These are phyloP conservation scores for Octomys mimax DNA, from an alignment of 2,797 vertebrate species.

Conservation along the genomic window DNA sequence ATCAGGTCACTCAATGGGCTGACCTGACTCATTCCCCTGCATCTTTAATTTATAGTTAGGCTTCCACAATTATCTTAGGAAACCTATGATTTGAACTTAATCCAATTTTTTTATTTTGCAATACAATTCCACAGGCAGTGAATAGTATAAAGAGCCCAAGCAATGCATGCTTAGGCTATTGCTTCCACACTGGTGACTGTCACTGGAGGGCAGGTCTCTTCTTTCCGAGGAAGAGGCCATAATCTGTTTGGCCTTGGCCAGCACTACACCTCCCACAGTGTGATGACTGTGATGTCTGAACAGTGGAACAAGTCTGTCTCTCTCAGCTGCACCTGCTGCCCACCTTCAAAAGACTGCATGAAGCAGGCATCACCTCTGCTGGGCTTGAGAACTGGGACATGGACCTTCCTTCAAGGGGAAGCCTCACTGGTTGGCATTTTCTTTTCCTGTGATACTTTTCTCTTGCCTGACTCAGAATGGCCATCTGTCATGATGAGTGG, in stretches of 20 bases:
- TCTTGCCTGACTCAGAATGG: background rate
- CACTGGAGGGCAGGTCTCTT: background rate
- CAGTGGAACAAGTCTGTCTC: too few species aligned
- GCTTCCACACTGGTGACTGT: background rate
- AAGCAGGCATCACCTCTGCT: background rate
- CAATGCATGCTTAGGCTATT: background rate
- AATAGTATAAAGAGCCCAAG: background rate
- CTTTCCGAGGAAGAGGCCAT: background rate
- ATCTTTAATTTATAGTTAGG: background rate
- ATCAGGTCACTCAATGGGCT: too few species aligned
- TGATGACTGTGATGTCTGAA: too few species aligned
- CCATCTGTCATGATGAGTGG: background rate
- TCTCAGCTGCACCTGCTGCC: background rate
- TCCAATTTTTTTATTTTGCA: constrained; percentile 44
- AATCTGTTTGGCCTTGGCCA: too few species aligned
- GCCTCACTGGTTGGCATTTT: accelerated
- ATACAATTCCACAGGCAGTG: background rate
- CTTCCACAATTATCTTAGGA: constrained; percentile 31
- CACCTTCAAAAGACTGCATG: background rate
- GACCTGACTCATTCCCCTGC: background rate
- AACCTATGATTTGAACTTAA: constrained; percentile 3
- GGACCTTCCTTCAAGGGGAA: background rate
- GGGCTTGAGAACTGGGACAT: background rate
- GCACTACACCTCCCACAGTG: background rate
- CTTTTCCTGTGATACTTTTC: background rate